These are phyloP conservation scores for Diuraphis noxia DNA, from an alignment of 1,140 invertebrate species.

Conservation along the genomic window DNA sequence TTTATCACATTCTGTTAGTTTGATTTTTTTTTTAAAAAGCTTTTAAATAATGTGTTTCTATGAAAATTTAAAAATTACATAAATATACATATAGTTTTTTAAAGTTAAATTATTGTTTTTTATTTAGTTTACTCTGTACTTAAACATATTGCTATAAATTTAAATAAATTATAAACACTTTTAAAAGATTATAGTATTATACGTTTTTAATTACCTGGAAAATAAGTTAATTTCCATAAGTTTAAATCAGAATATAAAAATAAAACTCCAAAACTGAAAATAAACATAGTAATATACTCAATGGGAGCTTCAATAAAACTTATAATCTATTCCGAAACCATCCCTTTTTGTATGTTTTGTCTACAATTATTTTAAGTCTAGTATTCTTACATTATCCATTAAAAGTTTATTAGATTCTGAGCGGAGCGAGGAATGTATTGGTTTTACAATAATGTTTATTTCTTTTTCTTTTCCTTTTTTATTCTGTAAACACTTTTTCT, in stretches of 20 bases:
- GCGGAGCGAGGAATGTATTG: too few species aligned
- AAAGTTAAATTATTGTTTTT: too few species aligned
- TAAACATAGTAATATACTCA: neutral
- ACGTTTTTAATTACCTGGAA: neutral
- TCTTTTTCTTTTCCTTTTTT: too few species aligned
- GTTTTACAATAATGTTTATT: too few species aligned
- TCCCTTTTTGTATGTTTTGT: neutral
- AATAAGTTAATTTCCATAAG: neutral
- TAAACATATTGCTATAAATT: too few species aligned
- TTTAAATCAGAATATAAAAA: neutral
- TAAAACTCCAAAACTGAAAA: neutral
- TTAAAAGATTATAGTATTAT: neutral
- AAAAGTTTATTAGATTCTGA: too few species aligned
- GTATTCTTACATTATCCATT: neutral
- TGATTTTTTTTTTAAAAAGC: neutral
- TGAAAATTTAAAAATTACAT: too few species aligned
- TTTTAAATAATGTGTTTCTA: neutral
- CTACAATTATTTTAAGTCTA: neutral
- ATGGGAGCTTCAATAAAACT: neutral
- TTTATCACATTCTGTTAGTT: neutral
- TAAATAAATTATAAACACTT: neutral
- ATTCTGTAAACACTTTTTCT: too few species aligned
- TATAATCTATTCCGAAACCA: neutral
- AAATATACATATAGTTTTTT: too few species aligned
- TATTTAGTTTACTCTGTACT: too few species aligned